Base-by-base conservation (phyloP, 2,888 invertebrate genomes). In the Drosophila ezoana region DNA sequence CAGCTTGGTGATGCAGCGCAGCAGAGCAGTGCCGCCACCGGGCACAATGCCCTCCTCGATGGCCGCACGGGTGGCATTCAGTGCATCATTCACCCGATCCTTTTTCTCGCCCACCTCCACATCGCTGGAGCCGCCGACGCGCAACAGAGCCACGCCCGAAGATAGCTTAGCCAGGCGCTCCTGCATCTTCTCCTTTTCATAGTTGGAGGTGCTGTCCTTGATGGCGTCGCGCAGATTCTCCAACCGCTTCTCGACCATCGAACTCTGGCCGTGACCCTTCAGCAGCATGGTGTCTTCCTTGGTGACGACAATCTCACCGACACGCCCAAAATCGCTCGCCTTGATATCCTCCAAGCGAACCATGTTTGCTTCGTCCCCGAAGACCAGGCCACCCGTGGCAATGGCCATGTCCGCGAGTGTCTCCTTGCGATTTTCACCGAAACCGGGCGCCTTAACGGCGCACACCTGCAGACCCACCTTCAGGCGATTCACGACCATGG, bases 51-150 rank as follows among this genome's bases (percentile, higher is more conserved):
- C 98, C 93, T 98, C 98, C 91, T 98, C 98, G 51, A 98, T 97
- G 28, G 98, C 98, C 40, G 98, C 98, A 14, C 97, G 94, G 0
- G 98, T 98, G 1, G 98, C 98, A 91, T 97, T 97, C 37, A 98
- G 93, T 0, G 98, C 98, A 93, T 98, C 98, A 89, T 96, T 97
- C 1, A 98, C 98, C 59, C 98, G 94, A 90, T 98, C 98, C 91
- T 98, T 98, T 93, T 98, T 98, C 93, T 98, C 98, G 90, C 97
- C 97, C 0, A 98, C 98, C 92, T 98, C 98, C 11, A 98, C 96
- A 87, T 96, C 96, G 88, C 96, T 96, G 58, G 97, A 97, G 35
- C 98, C 98, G 66, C 98, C 98, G 70, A 98, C 95, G 86, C 95
- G 94, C 2, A 96, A 92, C 0, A 96, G 94, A 0, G 95, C 96